phyloP scores from a whole-genome alignment of 2,797 vertebrate species.

The Acipenser transmontanus region DNA sequence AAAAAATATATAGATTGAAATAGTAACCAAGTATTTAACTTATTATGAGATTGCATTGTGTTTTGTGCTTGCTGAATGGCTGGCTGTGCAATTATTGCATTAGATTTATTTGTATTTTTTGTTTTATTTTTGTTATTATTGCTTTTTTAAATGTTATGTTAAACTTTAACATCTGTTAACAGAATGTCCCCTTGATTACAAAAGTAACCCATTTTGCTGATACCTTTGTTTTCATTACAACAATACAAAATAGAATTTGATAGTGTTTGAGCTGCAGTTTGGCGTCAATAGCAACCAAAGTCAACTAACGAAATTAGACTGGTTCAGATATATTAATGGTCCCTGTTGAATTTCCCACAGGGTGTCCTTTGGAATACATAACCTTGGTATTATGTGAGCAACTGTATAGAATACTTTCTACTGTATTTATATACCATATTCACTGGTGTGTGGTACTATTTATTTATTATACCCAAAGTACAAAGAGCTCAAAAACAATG shows the following conservation, averaged over 20 bases:
- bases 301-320: not conserved
- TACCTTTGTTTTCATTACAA: not conserved
- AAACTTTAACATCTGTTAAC: not conserved
- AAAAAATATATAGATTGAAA: constrained; percentile 27
- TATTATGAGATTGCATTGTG: constrained; percentile 13
- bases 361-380: not conserved
- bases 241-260: not conserved
- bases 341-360: not conserved
- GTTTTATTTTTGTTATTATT: constrained; percentile 45
- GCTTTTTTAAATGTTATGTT: not conserved
- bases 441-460: not conserved
- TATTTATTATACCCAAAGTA: not conserved
- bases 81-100: constrained; percentile 8
- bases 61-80: not conserved
- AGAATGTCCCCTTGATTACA: constrained; percentile 6
- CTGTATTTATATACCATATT: not conserved
- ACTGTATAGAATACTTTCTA: not conserved
- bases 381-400: not conserved
- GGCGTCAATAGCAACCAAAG: not conserved
- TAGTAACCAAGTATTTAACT: constrained; percentile 12
- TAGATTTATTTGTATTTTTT: constrained; percentile 52
- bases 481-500: too few relatives aligned
- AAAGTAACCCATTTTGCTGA: not conserved
- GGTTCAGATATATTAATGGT: not conserved
- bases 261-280: not conserved